Evolutionary conservation across 2,888 invertebrate genomes (phyloP), one percentile per base, ranked within the genome.

Genomic region (Napeogenes sylphis): DNA sequence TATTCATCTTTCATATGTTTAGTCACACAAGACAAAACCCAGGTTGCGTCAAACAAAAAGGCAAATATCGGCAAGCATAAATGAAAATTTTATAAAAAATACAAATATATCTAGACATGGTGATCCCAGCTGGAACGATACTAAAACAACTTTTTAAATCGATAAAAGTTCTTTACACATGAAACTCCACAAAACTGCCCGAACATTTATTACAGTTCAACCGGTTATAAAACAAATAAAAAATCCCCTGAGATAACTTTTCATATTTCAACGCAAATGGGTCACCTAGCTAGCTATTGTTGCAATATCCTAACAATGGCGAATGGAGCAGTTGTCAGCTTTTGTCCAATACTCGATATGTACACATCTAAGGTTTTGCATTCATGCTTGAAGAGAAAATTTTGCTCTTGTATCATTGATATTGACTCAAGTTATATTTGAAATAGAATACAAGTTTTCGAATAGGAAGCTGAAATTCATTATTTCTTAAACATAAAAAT

Each of bases 341-440:
- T 82, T 85, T 85, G 84, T 85, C 81, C 81, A 73, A 81, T 84
- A 79, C 76, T 81, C 81, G 80, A 84, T 85, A 74, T 78, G 79
- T 75, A 77, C 78, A 82, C 78, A 82, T 85, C 81, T 81, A 79
- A 80, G 81, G 82, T 68, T 83, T 74, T 72, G 70, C 74, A 77
- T 82, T 81, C 82, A 76, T 72, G 70, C 71, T 70, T 76, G 70
- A 75, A 81, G 81, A 79, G 81, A 81, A 82, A 81, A 82, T 77
- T 75, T 70, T 69, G 67, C 51, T 12, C 10, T 51, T 51, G 30
- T 57, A 45, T 58, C 54, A 51, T 51, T 38, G n/a, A 59, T 55
- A 59, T 38, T 21, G 30, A 12, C 51, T 51, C 21, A 30, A 51
- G 30, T 68, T 59, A 47, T 59, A 56, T 56, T 42, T 56, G 42